Conservation (phyloP, 1,140 invertebrate genomes). For the Aleiodes sp. region DNA sequence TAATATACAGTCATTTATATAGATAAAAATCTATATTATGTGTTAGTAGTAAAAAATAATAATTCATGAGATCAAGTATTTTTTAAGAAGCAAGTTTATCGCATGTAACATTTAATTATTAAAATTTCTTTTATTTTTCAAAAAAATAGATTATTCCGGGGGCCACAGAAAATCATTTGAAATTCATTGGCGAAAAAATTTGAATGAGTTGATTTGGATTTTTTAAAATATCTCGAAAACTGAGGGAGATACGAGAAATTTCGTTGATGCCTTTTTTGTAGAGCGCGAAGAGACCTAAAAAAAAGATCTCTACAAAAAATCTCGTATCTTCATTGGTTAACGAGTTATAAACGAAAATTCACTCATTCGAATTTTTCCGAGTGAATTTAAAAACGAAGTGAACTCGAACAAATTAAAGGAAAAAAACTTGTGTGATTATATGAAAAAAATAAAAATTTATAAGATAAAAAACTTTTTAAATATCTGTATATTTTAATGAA, state of each 20-base stretch:
- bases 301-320: too few relatives aligned
- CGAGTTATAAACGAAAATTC: too few relatives aligned
- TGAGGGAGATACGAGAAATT: too few relatives aligned
- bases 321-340: too few relatives aligned
- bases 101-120: background rate
- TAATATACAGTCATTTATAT: background rate
- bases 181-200: background rate
- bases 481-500: slow-evolving; percentile 15
- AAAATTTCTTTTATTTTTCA: background rate
- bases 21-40: background rate
- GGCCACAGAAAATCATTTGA: background rate
- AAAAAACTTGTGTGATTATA: background rate
- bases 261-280: too few relatives aligned
- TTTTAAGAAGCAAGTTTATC: background rate
- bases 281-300: too few relatives aligned
- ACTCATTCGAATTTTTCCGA: too few relatives aligned
- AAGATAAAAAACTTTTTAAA: background rate
- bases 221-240: too few relatives aligned
- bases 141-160: background rate
- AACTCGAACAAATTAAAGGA: background rate
- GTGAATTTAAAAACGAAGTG: too few relatives aligned
- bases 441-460: background rate
- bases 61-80: slow-evolving; percentile 1
- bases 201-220: too few relatives aligned
- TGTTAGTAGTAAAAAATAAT: background rate